A percentile compares a stretch with the other conserved stretches of the same genome.
phyloP scores from a whole-genome alignment of 2,888 invertebrate species.

The Torymus aiolomorphi region DNA sequence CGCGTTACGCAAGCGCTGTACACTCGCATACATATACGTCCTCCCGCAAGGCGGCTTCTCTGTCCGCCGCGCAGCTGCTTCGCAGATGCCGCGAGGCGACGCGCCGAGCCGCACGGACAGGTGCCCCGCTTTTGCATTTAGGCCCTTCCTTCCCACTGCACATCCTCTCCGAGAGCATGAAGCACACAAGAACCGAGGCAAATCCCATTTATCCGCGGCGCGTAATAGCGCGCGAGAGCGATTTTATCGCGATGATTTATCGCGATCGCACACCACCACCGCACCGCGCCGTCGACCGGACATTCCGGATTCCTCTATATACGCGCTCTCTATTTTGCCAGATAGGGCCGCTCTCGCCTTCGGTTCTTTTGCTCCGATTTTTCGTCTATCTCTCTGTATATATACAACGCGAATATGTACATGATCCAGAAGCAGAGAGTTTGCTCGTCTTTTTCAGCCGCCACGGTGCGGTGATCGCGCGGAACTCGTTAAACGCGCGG shows the following conservation, averaged over 20 bases:
- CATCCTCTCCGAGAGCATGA: neutral
- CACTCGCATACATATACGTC: too few relatives aligned
- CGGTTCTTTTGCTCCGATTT: neutral
- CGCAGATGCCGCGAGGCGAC: neutral
- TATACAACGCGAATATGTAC: too few relatives aligned
- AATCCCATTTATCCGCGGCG: conserved; percentile 32
- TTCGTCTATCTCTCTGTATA: too few relatives aligned
- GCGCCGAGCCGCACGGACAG: neutral
- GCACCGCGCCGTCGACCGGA: conserved; percentile 25
- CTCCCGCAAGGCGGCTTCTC: neutral
- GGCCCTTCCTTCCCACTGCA: too few relatives aligned
- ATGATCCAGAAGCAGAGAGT: too few relatives aligned
- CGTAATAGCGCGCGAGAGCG: conserved; percentile 18
- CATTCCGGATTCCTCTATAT: conserved; percentile 50
- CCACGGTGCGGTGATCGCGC: too few relatives aligned
- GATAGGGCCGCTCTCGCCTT: too few relatives aligned
- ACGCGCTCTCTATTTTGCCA: conserved; percentile 29
- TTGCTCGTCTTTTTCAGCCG: too few relatives aligned
- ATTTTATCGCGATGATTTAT: conserved; percentile 67
- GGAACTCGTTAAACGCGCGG: conserved; percentile 2
- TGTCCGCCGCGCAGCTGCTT: neutral
- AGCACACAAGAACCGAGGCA: neutral
- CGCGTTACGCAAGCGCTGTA: too few relatives aligned
- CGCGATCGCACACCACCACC: conserved; percentile 54
- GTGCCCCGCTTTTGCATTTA: too few relatives aligned